Evolutionary conservation across 2,888 invertebrate genomes (phyloP).

Genomic region (Heliothis peltigera): DNA sequence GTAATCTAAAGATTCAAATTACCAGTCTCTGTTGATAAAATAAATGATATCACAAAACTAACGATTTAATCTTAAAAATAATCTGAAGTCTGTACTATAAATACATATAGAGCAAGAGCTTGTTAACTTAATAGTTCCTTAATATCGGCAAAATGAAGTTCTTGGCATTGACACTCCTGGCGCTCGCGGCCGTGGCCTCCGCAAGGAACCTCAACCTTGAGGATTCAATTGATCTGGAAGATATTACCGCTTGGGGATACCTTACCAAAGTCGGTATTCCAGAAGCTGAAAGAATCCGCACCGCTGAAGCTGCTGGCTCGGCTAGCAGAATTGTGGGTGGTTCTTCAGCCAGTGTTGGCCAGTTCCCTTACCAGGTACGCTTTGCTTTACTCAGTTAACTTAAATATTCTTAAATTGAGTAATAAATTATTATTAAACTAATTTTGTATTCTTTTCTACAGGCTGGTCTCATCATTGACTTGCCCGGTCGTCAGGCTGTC

Average conservation of each 20-base stretch:
- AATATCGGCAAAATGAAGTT: constrained; percentile 29
- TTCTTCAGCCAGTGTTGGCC: constrained; percentile 35
- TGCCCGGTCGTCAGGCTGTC: constrained; percentile 58
- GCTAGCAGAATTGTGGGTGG: constrained; percentile 64
- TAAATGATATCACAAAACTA: neutral
- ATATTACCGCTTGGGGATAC: constrained; percentile 59
- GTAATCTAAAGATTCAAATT: neutral
- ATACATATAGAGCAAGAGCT: neutral
- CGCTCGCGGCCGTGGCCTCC: constrained; percentile 47
- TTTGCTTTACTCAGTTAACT: neutral
- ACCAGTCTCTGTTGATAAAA: neutral
- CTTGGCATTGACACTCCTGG: constrained; percentile 40
- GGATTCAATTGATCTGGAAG: constrained; percentile 39
- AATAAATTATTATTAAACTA: neutral
- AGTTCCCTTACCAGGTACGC: constrained; percentile 63
- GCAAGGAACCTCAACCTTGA: constrained; percentile 38
- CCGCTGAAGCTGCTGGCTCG: constrained; percentile 30
- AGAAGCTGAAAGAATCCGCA: constrained; percentile 54
- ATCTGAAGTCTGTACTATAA: constrained; percentile 1
- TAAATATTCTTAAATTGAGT: neutral
- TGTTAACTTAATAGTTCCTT: neutral
- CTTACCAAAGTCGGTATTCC: constrained; percentile 55
- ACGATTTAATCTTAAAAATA: neutral
- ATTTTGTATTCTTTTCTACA: constrained; percentile 13
- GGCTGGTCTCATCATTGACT: constrained; percentile 51